These are phyloP conservation scores for Belgica antarctica DNA, from an alignment of 2,888 invertebrate genomes.

Conservation along the genomic window DNA sequence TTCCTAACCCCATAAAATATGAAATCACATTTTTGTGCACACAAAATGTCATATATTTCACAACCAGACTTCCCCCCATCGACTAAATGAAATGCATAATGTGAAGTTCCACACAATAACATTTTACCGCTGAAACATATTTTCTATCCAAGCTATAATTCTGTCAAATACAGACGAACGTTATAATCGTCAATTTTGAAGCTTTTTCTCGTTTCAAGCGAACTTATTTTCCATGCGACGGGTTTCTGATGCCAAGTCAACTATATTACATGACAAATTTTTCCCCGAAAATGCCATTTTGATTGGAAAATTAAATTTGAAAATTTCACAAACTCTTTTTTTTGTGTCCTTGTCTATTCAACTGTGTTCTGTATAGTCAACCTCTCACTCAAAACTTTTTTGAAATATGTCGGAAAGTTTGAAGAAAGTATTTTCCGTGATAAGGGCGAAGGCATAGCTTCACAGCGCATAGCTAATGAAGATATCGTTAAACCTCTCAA, in stretches of 20 bases:
- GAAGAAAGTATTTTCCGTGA: not conserved
- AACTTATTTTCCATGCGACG: too few relatives aligned
- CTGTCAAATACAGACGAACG: constrained; percentile 38
- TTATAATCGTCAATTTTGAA: constrained; percentile 35
- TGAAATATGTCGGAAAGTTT: not conserved
- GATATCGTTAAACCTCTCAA: not conserved
- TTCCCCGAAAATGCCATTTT: not conserved
- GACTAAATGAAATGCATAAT: constrained; percentile 25
- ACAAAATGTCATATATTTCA: constrained; percentile 13
- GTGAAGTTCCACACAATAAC: not conserved
- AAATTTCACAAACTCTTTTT: not conserved
- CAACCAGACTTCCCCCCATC: not conserved
- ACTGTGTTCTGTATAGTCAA: not conserved
- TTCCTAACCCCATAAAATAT: too few relatives aligned
- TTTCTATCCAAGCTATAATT: constrained; percentile 6
- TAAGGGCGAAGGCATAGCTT: not conserved
- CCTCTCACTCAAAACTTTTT: not conserved
- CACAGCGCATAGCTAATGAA: constrained; percentile 3
- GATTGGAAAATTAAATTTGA: not conserved
- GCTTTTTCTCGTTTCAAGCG: constrained; percentile 17
- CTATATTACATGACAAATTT: not conserved
- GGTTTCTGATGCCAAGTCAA: not conserved
- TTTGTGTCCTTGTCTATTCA: constrained; percentile 13
- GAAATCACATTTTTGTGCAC: not conserved
- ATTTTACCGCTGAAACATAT: not conserved